A percentile compares a stretch with the other conserved stretches of the same genome.
These are phyloP conservation scores for Aphidoletes aphidimyza DNA, from an alignment of 2,888 invertebrate species.

Conservation along the genomic window DNA sequence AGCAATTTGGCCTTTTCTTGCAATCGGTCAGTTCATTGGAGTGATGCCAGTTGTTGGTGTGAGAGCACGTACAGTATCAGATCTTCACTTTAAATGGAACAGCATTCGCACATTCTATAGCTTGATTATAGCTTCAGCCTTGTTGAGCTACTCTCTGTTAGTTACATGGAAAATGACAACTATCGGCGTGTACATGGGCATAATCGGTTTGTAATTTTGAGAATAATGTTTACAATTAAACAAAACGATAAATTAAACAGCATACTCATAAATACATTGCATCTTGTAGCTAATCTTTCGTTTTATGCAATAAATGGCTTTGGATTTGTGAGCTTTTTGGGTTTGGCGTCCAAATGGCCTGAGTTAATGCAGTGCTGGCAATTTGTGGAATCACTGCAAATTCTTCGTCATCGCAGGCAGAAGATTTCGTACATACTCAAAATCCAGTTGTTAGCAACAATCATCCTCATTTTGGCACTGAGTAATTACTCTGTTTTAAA, in stretches of 20 bases:
- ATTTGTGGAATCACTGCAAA: constrained; percentile 66
- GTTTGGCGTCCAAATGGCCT: constrained; percentile 69
- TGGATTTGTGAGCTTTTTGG: constrained; percentile 64
- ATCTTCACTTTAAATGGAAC: constrained; percentile 65
- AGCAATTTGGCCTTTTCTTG: constrained; percentile 60
- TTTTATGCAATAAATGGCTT: constrained; percentile 62
- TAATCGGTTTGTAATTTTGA: constrained; percentile 60
- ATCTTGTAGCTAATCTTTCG: constrained; percentile 62
- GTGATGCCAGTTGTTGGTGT: constrained; percentile 69
- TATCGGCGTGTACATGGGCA: constrained; percentile 62
- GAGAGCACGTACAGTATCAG: constrained; percentile 65
- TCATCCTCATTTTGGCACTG: constrained; percentile 67
- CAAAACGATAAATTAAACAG: too few relatives aligned
- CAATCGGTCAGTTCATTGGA: constrained; percentile 68
- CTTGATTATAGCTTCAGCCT: constrained; percentile 59
- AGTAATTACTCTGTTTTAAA: constrained; percentile 65
- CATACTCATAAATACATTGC: too few relatives aligned
- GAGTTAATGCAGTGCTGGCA: constrained; percentile 68
- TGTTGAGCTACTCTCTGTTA: constrained; percentile 59
- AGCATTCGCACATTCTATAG: constrained; percentile 62
- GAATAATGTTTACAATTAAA: too few relatives aligned
- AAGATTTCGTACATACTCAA: constrained; percentile 63
- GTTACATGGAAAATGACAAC: constrained; percentile 61
- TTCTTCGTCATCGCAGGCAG: constrained; percentile 61
- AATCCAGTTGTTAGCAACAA: constrained; percentile 66